A percentile compares a stretch with the other conserved stretches of the same genome.
Conservation (phyloP, 2,113 vertebrate species). For the Embiotoca jacksoni region DNA sequence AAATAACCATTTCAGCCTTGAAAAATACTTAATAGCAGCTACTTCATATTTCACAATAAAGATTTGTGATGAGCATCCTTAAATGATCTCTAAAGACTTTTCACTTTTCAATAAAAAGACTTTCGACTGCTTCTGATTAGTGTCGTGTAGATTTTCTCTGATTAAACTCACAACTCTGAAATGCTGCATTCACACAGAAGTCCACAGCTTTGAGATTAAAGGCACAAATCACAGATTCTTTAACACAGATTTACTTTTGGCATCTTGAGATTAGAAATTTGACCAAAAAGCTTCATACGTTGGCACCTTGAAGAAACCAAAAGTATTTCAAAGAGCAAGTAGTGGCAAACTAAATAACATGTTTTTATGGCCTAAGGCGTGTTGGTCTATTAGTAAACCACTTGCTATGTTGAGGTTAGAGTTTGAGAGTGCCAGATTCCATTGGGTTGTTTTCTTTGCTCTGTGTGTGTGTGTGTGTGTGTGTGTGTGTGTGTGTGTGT, state of each 20-base stretch:
- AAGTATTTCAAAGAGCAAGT: constrained; percentile 66
- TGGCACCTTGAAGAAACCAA: constrained; percentile 72
- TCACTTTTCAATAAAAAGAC: no score
- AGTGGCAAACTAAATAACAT: constrained; percentile 73
- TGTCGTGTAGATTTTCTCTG: constrained; percentile 4
- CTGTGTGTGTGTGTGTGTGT: constrained; percentile 39
- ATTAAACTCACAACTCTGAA: constrained; percentile 15
- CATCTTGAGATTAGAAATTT: constrained; percentile 43
- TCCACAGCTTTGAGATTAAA: constrained; percentile 30
- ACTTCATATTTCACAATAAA: no score
- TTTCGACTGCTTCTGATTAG: not conserved
- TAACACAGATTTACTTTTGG: constrained; percentile 66
- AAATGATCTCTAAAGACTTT: no score
- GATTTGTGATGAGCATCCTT: no score
- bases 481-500: constrained; percentile 46
- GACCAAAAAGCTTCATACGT: constrained; percentile 55
- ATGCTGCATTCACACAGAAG: not conserved
- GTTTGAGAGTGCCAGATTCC: constrained; percentile 66
- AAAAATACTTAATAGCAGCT: no score
- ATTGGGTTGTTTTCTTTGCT: constrained; percentile 68
- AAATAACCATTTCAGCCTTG: no score
- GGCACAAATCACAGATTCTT: constrained; percentile 46
- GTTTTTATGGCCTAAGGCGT: constrained; percentile 71
- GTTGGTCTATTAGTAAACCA: constrained; percentile 78
- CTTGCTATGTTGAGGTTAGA: constrained; percentile 75